phyloP scores from a whole-genome alignment of 2,888 invertebrate species.

The Nudaria mundana region DNA sequence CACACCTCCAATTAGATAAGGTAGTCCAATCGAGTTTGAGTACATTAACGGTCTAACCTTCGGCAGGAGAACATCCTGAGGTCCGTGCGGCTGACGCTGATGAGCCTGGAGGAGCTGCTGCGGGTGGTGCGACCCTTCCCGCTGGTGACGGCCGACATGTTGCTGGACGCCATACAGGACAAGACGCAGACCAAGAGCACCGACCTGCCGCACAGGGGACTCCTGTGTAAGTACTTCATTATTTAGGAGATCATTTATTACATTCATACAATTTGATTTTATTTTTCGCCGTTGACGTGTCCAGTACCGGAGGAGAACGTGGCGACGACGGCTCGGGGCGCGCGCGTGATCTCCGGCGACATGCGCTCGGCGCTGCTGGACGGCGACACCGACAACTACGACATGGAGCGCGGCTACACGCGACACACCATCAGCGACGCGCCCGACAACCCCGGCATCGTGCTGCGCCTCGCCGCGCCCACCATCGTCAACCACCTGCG shows the following conservation, averaged over 20 bases:
- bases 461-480: conserved; percentile 90
- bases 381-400: conserved; percentile 92
- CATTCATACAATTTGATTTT: no score
- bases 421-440: conserved; percentile 92
- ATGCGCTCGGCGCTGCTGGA: conserved; percentile 93
- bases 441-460: conserved; percentile 86
- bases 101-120: conserved; percentile 93
- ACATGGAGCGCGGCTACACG: conserved; percentile 96
- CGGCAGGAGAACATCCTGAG: conserved; percentile 80
- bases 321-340: conserved; percentile 89
- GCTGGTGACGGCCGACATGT: conserved; percentile 92
- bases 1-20: no score
- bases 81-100: conserved; percentile 90
- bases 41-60: no score
- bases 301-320: conserved; percentile 95
- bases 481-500: conserved; percentile 96
- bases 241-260: no score
- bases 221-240: conserved; percentile 82
- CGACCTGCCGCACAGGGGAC: conserved; percentile 92
- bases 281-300: not conserved
- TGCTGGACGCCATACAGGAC: conserved; percentile 96
- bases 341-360: conserved; percentile 94
- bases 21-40: no score
- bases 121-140: conserved; percentile 93
- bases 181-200: conserved; percentile 89